Percentiles rank a stretch among this genome's conserved stretches.
Evolutionary conservation across 2,113 vertebrate species (phyloP).

Genomic region (Ifrita kowaldi): DNA sequence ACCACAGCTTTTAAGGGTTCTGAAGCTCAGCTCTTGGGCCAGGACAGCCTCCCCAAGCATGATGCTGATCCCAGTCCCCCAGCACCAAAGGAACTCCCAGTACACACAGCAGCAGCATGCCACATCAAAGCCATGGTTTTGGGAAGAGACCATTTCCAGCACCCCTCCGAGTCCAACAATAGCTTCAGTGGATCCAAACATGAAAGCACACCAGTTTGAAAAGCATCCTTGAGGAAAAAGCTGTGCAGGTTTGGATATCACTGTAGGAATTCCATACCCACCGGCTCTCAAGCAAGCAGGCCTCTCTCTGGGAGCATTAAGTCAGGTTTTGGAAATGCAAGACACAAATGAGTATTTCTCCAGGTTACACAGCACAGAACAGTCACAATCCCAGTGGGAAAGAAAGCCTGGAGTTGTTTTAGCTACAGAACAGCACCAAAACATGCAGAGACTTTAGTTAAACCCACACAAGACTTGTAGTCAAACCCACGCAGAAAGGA

Average conservation of each 20-base stretch:
- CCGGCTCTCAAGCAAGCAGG: accelerated
- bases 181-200: not conserved
- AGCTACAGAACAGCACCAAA: not conserved
- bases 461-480: slow-evolving; percentile 12
- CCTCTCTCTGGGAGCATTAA: accelerated
- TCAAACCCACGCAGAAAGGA: not conserved
- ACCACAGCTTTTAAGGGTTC: accelerated
- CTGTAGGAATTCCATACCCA: accelerated
- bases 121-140: accelerated
- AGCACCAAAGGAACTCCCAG: not conserved
- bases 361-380: not conserved
- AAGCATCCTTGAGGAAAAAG: not conserved
- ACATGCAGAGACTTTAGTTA: not conserved
- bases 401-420: not conserved
- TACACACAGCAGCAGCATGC: not conserved
- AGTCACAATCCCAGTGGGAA: not conserved
- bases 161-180: not conserved
- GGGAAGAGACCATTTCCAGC: not conserved
- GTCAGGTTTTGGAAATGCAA: not conserved
- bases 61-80: not conserved
- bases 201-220: not conserved
- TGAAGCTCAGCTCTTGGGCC: not conserved
- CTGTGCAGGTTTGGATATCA: not conserved
- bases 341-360: not conserved
- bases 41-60: not conserved